Conservation (phyloP, 2,113 vertebrate genomes). For the Chascanopsetta lugubris region DNA sequence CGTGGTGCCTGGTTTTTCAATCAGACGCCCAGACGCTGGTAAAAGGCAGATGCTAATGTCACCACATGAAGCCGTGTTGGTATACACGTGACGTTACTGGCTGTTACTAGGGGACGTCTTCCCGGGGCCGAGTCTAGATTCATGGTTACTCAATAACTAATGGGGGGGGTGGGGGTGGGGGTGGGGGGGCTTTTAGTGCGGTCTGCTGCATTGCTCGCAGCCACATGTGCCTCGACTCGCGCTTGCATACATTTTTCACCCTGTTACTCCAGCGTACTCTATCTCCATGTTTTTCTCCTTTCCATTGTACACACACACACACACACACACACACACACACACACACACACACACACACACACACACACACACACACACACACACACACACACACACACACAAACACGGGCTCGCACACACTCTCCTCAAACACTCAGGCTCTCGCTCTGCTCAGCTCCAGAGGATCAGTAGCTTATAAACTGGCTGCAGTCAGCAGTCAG, state of each 20-base stretch:
- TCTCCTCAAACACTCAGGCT: slow-evolving; percentile 33
- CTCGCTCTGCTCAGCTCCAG: slow-evolving; percentile 62
- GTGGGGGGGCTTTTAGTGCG: slow-evolving; percentile 55
- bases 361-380: slow-evolving; percentile 15
- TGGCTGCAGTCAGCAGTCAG: slow-evolving; percentile 73
- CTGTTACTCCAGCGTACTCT: slow-evolving; percentile 18
- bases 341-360: slow-evolving; percentile 24
- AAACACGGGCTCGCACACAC: slow-evolving; percentile 16
- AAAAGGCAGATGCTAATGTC: slow-evolving; percentile 13
- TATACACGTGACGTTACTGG: slow-evolving; percentile 5
- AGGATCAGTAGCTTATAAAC: slow-evolving; percentile 77
- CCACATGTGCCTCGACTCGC: slow-evolving; percentile 19
- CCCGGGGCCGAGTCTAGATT: slow-evolving; percentile 9
- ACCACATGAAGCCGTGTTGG: background rate
- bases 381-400: slow-evolving; percentile 12
- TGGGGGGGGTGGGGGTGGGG: too few relatives aligned
- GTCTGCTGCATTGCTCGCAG: slow-evolving; percentile 34
- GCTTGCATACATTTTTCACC: slow-evolving; percentile 27
- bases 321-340: slow-evolving; percentile 19
- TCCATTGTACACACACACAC: slow-evolving; percentile 3
- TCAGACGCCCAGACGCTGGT: slow-evolving; percentile 13
- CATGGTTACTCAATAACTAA: slow-evolving; percentile 63
- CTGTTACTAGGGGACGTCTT: slow-evolving; percentile 16
- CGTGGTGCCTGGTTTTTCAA: background rate
- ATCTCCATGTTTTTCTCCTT: slow-evolving; percentile 14